phyloP scores from a whole-genome alignment of 2,888 invertebrate species.

The Phoronis australis region DNA sequence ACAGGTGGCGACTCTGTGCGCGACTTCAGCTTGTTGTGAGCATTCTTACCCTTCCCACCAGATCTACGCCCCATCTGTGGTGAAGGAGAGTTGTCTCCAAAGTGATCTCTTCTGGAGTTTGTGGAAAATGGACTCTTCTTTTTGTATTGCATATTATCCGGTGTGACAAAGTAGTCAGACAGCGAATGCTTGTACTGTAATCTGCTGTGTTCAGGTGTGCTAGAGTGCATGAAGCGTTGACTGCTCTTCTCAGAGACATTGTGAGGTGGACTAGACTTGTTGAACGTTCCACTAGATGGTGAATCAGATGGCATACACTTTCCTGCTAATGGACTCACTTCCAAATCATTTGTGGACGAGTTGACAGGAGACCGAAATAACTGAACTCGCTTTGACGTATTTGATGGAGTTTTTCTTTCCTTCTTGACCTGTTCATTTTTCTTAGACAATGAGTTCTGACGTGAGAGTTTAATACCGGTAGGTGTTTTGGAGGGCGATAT shows the following conservation, averaged over 20 bases:
- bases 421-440: slow-evolving; percentile 11
- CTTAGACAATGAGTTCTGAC: too few relatives aligned
- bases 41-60: slow-evolving; percentile 10
- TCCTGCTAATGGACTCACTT: not conserved
- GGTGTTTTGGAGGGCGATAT: slow-evolving; percentile 39
- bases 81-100: slow-evolving; percentile 16
- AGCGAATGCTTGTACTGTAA: slow-evolving; percentile 31
- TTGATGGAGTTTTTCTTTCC: slow-evolving; percentile 8
- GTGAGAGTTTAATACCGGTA: slow-evolving; percentile 21
- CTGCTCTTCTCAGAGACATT: not conserved
- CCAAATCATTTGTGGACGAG: not conserved
- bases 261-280: not conserved
- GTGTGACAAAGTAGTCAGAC: slow-evolving; percentile 32
- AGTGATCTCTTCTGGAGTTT: slow-evolving; percentile 12
- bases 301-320: too few relatives aligned
- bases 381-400: slow-evolving; percentile 23
- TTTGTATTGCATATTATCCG: slow-evolving; percentile 21
- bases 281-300: not conserved
- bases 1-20: slow-evolving; percentile 11
- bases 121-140: slow-evolving; percentile 26
- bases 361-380: slow-evolving; percentile 15
- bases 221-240: not conserved
- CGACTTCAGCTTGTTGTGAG: slow-evolving; percentile 8
- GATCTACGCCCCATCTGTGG: slow-evolving; percentile 13
- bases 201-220: not conserved